phyloP scores from a whole-genome alignment of 2,797 vertebrate genomes.

The Dicrostonyx torquatus region DNA sequence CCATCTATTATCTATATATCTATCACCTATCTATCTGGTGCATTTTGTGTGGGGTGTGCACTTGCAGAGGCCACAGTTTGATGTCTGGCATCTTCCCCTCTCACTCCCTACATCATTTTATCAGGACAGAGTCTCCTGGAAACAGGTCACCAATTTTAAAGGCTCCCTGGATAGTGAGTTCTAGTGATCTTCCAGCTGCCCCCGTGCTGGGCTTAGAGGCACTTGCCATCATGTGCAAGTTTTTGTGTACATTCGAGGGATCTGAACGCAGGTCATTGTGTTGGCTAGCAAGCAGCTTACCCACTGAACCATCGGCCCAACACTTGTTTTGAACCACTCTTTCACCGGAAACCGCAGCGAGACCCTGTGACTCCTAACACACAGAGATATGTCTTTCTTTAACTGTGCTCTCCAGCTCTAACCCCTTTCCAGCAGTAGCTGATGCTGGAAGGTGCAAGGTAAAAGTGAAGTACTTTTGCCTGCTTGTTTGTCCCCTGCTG shows the following conservation, averaged over 20 bases:
- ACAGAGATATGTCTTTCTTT: not conserved
- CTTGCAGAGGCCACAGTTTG: not conserved
- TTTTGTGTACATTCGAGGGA: too few relatives aligned
- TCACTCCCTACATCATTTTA: not conserved
- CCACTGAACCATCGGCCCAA: not conserved
- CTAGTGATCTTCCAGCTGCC: not conserved
- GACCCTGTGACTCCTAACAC: not conserved
- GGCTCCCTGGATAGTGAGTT: too few relatives aligned
- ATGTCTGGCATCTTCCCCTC: not conserved
- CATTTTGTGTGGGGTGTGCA: not conserved
- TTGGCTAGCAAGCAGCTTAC: not conserved
- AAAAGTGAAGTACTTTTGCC: not conserved
- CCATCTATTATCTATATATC: not conserved
- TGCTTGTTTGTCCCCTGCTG: not conserved
- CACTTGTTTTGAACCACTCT: not conserved
- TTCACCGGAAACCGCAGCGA: not conserved
- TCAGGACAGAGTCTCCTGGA: not conserved
- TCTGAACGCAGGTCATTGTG: not conserved
- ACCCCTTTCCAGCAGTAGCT: not conserved
- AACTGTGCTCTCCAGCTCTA: not conserved
- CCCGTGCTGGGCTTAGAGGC: too few relatives aligned
- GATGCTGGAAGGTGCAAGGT: not conserved
- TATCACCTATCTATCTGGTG: not conserved
- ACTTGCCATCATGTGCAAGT: not conserved
- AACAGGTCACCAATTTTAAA: not conserved